phyloP scores from a whole-genome alignment of 2,113 vertebrate genomes.

The Callocephalon fimbriatum region DNA sequence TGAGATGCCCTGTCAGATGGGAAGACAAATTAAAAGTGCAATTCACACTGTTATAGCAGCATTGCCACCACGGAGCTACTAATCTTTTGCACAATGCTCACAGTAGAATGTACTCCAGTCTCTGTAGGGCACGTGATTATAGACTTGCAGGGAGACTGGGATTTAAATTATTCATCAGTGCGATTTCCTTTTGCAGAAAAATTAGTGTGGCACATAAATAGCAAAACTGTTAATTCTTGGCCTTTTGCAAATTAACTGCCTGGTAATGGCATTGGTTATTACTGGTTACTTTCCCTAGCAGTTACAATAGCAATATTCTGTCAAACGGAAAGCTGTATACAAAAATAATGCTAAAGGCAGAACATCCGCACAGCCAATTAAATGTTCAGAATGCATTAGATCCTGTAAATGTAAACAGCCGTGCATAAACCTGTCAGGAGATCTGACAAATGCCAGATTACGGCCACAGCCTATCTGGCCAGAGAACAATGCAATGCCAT shows the following conservation, averaged over 20 bases:
- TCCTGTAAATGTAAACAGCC: not conserved
- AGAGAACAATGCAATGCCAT: not conserved
- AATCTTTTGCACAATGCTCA: constrained; percentile 66
- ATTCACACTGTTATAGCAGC: constrained; percentile 66
- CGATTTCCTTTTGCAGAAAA: constrained; percentile 54
- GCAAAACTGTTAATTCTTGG: constrained; percentile 52
- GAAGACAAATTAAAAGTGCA: constrained; percentile 80
- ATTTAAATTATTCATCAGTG: constrained; percentile 73
- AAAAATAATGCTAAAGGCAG: constrained; percentile 23
- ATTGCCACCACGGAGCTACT: constrained; percentile 39
- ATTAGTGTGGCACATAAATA: constrained; percentile 41
- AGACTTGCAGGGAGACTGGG: constrained; percentile 44
- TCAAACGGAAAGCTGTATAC: not conserved
- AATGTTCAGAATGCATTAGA: constrained; percentile 13
- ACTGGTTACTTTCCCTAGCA: constrained; percentile 5
- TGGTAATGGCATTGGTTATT: constrained; percentile 40
- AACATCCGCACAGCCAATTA: constrained; percentile 25
- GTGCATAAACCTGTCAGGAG: not conserved
- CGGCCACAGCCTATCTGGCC: not conserved
- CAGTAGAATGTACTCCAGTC: constrained; percentile 63
- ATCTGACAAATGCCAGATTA: not conserved
- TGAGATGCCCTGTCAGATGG: constrained; percentile 74
- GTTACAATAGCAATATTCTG: constrained; percentile 9
- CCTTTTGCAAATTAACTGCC: constrained; percentile 63
- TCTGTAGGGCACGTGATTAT: constrained; percentile 53